These are phyloP conservation scores for Physella acuta DNA, from an alignment of 1,140 invertebrate species.

Conservation along the genomic window DNA sequence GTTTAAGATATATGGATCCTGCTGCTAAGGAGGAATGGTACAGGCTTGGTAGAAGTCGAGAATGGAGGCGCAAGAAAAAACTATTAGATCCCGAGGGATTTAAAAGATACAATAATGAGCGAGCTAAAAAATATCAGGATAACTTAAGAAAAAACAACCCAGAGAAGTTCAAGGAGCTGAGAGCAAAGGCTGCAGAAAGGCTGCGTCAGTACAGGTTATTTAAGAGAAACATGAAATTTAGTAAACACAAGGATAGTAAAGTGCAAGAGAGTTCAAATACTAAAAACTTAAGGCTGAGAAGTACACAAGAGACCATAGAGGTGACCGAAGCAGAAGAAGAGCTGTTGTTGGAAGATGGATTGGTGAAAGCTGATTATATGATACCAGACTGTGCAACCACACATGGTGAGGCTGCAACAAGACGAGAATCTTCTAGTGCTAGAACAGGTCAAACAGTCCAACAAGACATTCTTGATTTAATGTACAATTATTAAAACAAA, in stretches of 20 bases:
- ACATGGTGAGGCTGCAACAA: slow-evolving; percentile 2
- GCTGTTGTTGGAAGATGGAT: neutral
- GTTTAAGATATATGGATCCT: slow-evolving; percentile 15
- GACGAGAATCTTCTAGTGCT: slow-evolving; percentile 1
- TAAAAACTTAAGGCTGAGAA: too few relatives aligned
- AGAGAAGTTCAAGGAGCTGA: slow-evolving; percentile 6
- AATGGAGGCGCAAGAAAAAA: slow-evolving; percentile 10
- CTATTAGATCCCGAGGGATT: slow-evolving; percentile 9
- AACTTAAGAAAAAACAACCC: slow-evolving; percentile 15
- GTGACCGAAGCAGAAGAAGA: neutral
- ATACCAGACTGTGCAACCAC: slow-evolving; percentile 3
- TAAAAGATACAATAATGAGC: slow-evolving; percentile 16
- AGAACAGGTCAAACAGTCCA: neutral
- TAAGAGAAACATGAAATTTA: slow-evolving; percentile 5
- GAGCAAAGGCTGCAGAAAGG: slow-evolving; percentile 7
- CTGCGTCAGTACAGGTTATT: slow-evolving; percentile 4
- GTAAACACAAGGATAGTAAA: neutral
- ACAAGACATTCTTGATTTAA: slow-evolving; percentile 9
- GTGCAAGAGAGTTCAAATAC: too few relatives aligned
- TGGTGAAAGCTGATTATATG: slow-evolving; percentile 2
- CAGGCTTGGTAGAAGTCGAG: slow-evolving; percentile 2
- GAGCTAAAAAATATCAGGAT: slow-evolving; percentile 12
- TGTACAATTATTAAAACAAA: slow-evolving; percentile 4
- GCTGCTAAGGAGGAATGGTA: slow-evolving; percentile 3
- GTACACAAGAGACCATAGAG: neutral